A percentile compares a stretch with the other conserved stretches of the same genome.
Conservation (phyloP, 2,113 vertebrate species). For the Polyodon spathula region DNA sequence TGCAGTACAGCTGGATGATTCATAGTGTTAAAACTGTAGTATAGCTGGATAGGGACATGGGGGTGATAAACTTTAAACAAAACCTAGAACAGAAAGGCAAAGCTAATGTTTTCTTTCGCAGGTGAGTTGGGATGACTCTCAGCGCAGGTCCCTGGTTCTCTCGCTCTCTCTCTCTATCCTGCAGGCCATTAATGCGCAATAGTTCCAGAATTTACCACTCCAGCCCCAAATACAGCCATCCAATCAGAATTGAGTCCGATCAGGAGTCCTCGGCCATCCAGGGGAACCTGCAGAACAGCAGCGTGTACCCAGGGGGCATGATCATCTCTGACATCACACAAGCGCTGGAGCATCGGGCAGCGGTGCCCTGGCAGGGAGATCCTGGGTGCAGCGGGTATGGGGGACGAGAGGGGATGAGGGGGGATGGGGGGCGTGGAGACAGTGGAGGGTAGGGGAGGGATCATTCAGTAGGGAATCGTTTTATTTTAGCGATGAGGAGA, state of each 20-base stretch:
- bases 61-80: neutral
- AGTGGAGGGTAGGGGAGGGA: neutral
- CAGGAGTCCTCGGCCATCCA: constrained; percentile 9
- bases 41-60: no score
- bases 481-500: neutral
- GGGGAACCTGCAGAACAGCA: constrained; percentile 15
- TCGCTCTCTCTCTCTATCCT: neutral
- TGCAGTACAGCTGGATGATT: no score
- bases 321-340: constrained; percentile 24
- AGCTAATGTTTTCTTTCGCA: no score
- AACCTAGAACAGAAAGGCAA: no score
- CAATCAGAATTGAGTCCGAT: constrained; percentile 13
- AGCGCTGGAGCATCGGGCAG: constrained; percentile 16
- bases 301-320: constrained; percentile 19
- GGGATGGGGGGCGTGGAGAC: neutral
- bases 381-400: constrained; percentile 11
- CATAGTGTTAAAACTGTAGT: neutral
- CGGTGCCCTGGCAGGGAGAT: neutral
- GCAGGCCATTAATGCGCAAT: constrained; percentile 28
- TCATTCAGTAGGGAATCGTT: neutral
- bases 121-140: neutral
- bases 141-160: neutral
- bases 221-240: constrained; percentile 20
- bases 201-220: constrained; percentile 17
- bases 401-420: neutral